Evolutionary conservation across 2,888 invertebrate genomes (phyloP).

Genomic region (Pediacus dermestoides): DNA sequence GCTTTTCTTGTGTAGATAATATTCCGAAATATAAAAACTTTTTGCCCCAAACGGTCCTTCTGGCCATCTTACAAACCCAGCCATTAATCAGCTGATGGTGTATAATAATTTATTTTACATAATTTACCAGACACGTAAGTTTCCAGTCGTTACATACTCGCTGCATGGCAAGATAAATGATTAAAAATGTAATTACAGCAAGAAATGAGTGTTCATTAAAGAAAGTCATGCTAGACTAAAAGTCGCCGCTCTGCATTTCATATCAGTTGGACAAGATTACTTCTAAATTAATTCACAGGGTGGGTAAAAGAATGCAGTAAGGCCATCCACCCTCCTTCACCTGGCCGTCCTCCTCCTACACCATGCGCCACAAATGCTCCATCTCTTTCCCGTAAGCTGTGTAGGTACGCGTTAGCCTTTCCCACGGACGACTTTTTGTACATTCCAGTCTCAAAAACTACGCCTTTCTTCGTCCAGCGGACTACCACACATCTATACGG

Average conservation of each 20-base stretch:
- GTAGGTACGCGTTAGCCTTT: slow-evolving; percentile 44
- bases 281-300: slow-evolving; percentile 39
- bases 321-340: slow-evolving; percentile 25
- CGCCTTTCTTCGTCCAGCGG: slow-evolving; percentile 35
- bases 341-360: slow-evolving; percentile 18
- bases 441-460: slow-evolving; percentile 45
- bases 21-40: too few species aligned
- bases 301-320: slow-evolving; percentile 38
- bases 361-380: slow-evolving; percentile 11
- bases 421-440: slow-evolving; percentile 49
- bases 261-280: slow-evolving; percentile 27
- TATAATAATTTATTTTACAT: too few species aligned
- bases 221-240: slow-evolving; percentile 27
- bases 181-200: too few species aligned
- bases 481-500: slow-evolving; percentile 24
- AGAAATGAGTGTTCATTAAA: too few species aligned
- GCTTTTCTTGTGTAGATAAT: too few species aligned
- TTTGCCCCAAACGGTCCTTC: too few species aligned
- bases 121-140: too few species aligned
- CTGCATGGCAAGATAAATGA: too few species aligned
- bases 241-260: slow-evolving; percentile 27
- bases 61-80: too few species aligned
- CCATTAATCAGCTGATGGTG: too few species aligned
- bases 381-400: slow-evolving; percentile 11
- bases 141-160: too few species aligned